A percentile compares a stretch with the other conserved stretches of the same genome.
phyloP scores from a whole-genome alignment of 2,797 vertebrate species.

The Platalea minor region DNA sequence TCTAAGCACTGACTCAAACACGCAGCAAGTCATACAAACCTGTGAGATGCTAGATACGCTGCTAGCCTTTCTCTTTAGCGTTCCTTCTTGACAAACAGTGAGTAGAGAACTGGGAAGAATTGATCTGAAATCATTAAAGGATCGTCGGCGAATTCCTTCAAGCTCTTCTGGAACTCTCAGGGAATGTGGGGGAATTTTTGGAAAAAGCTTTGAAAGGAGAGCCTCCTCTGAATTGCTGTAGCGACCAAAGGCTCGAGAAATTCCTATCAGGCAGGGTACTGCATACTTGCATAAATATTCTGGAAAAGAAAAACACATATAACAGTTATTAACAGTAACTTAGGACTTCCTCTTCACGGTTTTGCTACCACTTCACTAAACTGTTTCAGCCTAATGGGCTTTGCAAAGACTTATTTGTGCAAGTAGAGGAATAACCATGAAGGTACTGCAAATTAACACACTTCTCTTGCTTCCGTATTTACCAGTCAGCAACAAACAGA shows the following conservation, averaged over 20 bases:
- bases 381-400: background rate
- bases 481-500: background rate
- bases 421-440: background rate
- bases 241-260: conserved; percentile 91
- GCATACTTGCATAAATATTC: conserved; percentile 92
- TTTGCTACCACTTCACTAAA: background rate
- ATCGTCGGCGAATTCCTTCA: conserved; percentile 84
- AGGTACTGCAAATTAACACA: background rate
- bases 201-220: conserved; percentile 93
- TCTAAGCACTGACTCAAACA: background rate
- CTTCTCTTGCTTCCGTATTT: background rate
- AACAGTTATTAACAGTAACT: background rate
- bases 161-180: conserved; percentile 76
- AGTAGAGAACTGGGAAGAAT: conserved; percentile 94
- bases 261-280: conserved; percentile 90
- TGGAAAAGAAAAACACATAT: conserved; percentile 52
- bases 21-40: conserved; percentile 46
- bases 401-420: background rate
- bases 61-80: conserved; percentile 84
- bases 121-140: conserved; percentile 96
- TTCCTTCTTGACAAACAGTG: conserved; percentile 87
- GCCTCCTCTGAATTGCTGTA: conserved; percentile 94
- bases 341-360: background rate
- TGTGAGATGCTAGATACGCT: conserved; percentile 87
- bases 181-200: conserved; percentile 78